Evolutionary conservation across 1,140 invertebrate genomes (phyloP).

Genomic region (Rhyacophila brunnea): DNA sequence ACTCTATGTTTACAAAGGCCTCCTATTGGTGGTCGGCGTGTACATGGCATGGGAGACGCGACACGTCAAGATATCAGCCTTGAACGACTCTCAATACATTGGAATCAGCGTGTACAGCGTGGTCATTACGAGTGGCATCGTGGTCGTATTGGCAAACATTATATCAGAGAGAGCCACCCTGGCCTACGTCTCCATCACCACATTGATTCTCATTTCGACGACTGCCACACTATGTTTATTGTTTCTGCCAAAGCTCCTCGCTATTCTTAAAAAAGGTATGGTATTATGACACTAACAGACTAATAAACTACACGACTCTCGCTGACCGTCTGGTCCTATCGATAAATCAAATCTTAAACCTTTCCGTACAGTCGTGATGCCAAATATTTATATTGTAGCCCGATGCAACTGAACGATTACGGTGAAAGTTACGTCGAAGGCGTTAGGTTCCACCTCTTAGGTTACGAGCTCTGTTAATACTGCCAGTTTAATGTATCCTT

Average conservation of each 20-base stretch:
- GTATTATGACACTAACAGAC: too few relatives aligned
- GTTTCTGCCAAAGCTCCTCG: constrained; percentile 81
- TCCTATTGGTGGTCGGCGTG: constrained; percentile 83
- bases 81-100: constrained; percentile 98
- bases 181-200: constrained; percentile 79
- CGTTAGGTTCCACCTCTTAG: too few relatives aligned
- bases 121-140: constrained; percentile 82
- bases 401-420: too few relatives aligned
- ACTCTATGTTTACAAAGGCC: constrained; percentile 86
- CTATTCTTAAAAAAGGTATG: constrained; percentile 61
- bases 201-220: constrained; percentile 80
- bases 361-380: too few relatives aligned
- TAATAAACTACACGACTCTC: too few relatives aligned
- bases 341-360: too few relatives aligned
- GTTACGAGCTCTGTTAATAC: too few relatives aligned
- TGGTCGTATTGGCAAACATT: constrained; percentile 81
- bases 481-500: too few relatives aligned
- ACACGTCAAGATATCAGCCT: constrained; percentile 92
- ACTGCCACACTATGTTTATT: constrained; percentile 82
- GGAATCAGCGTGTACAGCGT: constrained; percentile 90
- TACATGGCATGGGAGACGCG: constrained; percentile 99
- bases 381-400: too few relatives aligned
- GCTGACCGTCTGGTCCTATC: too few relatives aligned
- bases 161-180: constrained; percentile 81
- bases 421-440: too few relatives aligned